A percentile compares a stretch with the other conserved stretches of the same genome.
phyloP scores from a whole-genome alignment of 2,113 vertebrate genomes.

The Ciconia maguari region DNA sequence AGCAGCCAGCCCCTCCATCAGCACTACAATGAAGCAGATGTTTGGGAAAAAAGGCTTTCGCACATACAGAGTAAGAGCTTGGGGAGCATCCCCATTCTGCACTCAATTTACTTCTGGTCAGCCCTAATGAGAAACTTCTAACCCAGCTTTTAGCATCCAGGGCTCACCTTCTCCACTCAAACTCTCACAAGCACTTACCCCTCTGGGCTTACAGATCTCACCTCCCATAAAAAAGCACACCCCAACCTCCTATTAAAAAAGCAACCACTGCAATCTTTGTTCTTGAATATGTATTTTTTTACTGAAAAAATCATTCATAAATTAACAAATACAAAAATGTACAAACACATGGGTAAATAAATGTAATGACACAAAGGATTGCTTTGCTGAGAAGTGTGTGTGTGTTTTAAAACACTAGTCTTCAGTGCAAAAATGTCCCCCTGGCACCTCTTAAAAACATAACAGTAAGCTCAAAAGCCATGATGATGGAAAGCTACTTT shows the following conservation, averaged over 20 bases:
- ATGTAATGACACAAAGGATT: slow-evolving; percentile 81
- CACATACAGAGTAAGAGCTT: neutral
- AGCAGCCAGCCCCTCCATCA: neutral
- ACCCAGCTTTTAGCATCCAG: neutral
- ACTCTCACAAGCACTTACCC: neutral
- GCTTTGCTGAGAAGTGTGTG: slow-evolving; percentile 78
- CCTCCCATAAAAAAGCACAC: neutral
- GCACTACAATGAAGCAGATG: neutral
- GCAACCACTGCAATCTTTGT: slow-evolving; percentile 24
- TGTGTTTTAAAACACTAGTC: slow-evolving; percentile 79
- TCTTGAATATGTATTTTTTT: slow-evolving; percentile 79
- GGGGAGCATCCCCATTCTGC: neutral
- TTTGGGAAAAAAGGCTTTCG: neutral
- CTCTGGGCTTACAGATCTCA: neutral
- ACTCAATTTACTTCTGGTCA: neutral
- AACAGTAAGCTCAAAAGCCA: slow-evolving; percentile 71
- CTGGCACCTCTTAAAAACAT: slow-evolving; percentile 79
- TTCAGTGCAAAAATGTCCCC: slow-evolving; percentile 84
- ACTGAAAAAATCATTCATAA: slow-evolving; percentile 88
- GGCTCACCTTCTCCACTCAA: neutral
- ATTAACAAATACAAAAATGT: slow-evolving; percentile 89
- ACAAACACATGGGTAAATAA: slow-evolving; percentile 85
- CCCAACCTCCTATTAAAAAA: neutral
- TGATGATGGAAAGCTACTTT: slow-evolving; percentile 40
- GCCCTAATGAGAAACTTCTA: neutral